Evolutionary conservation across 2,113 vertebrate genomes (phyloP).

Genomic region (Pituophis catenifer): DNA sequence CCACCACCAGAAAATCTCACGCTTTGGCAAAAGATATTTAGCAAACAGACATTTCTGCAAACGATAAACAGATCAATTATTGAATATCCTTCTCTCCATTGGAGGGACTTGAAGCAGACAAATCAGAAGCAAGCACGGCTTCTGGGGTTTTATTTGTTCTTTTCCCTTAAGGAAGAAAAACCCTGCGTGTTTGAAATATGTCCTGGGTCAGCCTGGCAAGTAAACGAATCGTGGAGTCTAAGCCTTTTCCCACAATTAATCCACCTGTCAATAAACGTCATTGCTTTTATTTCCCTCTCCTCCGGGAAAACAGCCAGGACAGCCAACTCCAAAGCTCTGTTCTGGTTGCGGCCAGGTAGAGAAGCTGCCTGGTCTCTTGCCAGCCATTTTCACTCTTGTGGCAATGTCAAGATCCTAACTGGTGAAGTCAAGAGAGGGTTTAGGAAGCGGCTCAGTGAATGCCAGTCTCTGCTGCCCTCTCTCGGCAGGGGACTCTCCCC

Average conservation of each 20-base stretch:
- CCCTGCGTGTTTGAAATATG: background rate
- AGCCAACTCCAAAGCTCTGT: background rate
- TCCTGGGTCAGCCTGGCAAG: background rate
- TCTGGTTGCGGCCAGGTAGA: background rate
- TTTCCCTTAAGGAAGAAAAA: background rate
- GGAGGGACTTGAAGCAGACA: background rate
- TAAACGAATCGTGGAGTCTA: too few species aligned
- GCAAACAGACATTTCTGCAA: background rate
- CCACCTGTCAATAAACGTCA: background rate
- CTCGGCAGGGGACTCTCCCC: slow-evolving; percentile 11
- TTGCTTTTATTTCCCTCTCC: background rate
- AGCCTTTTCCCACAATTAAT: background rate
- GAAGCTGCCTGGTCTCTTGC: background rate
- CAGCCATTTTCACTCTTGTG: background rate
- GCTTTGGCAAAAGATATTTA: too few species aligned
- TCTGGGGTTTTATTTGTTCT: background rate
- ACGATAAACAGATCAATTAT: background rate
- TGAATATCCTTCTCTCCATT: background rate
- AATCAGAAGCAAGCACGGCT: too few species aligned
- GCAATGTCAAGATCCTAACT: slow-evolving; percentile 24
- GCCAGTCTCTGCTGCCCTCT: slow-evolving; percentile 62
- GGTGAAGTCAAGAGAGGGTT: background rate
- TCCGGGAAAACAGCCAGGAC: too few species aligned
- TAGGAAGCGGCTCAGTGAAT: background rate
- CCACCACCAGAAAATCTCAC: background rate